Base-by-base conservation (phyloP, 53 echinoderm and acorn worm genomes). In the Antedon mediterranea region DNA sequence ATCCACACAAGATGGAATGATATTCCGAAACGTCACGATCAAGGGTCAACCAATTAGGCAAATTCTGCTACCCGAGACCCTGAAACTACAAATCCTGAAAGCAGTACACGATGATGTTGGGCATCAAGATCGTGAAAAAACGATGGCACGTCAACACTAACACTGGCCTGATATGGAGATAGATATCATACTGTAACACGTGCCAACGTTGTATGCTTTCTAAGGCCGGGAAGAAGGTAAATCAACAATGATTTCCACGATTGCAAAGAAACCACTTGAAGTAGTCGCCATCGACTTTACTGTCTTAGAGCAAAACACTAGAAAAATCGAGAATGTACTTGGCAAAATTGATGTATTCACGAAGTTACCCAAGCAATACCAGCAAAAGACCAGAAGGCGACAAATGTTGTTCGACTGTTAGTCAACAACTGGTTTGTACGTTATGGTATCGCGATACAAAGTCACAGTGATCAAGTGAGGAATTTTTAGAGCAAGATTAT, bases 401-500 rank as follows among this genome's bases (percentile, higher is more conserved):
- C 26, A 41, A 34, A 34, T 28, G n/a, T 32, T 23, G n/a, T 20
- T 20, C 43, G 78, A 43, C 6, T 78, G n/a, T 43, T 78, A 6
- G 29, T 78, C n/a, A 26, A 43, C 41, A 43, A 78, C 32, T 78
- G 78, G 78, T 78, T 78, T 34, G 78, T 78, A 28, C 28, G 71
- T 20, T 70, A 43, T 78, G 79, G 79, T 29, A 71, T 78, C 3
- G 79, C 79, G 13, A 31, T 31, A 4, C 29, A 71, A 43, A 29
- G 78, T 28, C 79, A 78, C 71, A 78, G 32, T 71, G 43, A 43
- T n/a, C 30, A 42, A 44, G 79, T 79, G 13, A 29, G 79, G 7
- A 78, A 78, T 29, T 78, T 43, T 31, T 71, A 78, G 29, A 78
- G 79, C 32, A 70, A 78, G 14, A 28, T 78, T 32, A 78, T 78